phyloP scores from a whole-genome alignment of 2,113 vertebrate genomes.

The Chlorodrepanis virens region DNA sequence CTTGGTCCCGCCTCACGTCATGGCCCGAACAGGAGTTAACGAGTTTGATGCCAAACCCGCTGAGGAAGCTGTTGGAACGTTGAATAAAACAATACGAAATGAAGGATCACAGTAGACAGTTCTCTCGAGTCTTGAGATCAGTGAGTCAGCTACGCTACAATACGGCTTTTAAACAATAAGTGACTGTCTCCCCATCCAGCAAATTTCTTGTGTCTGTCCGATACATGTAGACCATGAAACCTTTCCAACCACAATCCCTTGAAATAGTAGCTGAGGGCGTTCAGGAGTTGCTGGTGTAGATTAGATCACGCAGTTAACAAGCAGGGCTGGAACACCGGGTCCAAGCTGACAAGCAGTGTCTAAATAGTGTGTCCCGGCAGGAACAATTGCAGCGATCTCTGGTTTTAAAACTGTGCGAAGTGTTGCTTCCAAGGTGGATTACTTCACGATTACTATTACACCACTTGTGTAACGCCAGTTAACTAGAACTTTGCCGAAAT shows the following conservation, averaged over 20 bases:
- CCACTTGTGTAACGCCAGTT: background rate
- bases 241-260: background rate
- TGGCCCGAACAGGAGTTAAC: background rate
- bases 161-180: background rate
- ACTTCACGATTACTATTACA: background rate
- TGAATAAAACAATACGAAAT: background rate
- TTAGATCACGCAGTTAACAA: background rate
- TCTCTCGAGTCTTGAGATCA: background rate
- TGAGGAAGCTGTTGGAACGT: accelerated
- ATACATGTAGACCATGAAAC: background rate
- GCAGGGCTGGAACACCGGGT: background rate
- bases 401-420: accelerated
- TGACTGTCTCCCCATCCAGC: background rate
- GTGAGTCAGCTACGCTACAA: background rate
- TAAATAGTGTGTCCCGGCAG: background rate
- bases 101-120: background rate
- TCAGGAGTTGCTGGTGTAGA: background rate
- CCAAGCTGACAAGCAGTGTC: too few relatives aligned
- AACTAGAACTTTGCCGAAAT: background rate
- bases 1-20: background rate
- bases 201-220: background rate
- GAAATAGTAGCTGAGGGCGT: background rate
- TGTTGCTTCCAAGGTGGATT: background rate
- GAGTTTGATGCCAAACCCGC: background rate
- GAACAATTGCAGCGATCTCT: accelerated